Base-by-base conservation (phyloP, 2,797 vertebrate species). In the Sarcoramphus papa region DNA sequence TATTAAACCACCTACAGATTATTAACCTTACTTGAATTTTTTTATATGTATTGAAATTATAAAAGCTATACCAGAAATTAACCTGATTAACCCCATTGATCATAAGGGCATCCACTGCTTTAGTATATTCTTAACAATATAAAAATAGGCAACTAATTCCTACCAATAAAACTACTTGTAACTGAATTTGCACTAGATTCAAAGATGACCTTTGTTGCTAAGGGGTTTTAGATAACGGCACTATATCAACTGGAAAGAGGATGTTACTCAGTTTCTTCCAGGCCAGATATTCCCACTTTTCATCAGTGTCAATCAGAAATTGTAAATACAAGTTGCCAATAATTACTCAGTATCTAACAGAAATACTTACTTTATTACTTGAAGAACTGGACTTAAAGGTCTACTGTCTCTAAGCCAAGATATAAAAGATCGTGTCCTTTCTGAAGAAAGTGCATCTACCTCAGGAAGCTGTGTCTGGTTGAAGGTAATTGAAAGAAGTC, bases 381-480 rank as follows among this genome's bases (percentile, higher is more conserved):
- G 98, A 79, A 99, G 94, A 56, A 98, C 91, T 41, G 98, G 98
- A 97, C 98, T 98, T 97, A 99, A 98, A 3, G 99, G 98, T 96
- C 99, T 93, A 87, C 97, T 98, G 64, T 99, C 99, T 98, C 98
- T 98, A 86, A 99, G 99, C 99, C 99, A 99, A 85, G 98, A 98
- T 86, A 99, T 97, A 96, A 99, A 99, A 43, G 98, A 98, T 90
- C 98, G 97, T 17, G 99, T 97, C 92, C 99, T 98, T 97, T 99
- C 99, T 8, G 99, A 99, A 83, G 98, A 98, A 63, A 97, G 95
- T 1, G 98, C 99, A 94, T 99, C 98, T 97, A 99, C 97, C 95
- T 99, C 99, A 41, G 99, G 99, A 96, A 99, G 98, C 95, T 99
- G 98, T 30, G 96, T 98, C 99, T 99, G 98, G 77, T 86, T 88